These are phyloP conservation scores for Oreochromis spilurus DNA, from an alignment of 2,113 vertebrate species.

Conservation along the genomic window DNA sequence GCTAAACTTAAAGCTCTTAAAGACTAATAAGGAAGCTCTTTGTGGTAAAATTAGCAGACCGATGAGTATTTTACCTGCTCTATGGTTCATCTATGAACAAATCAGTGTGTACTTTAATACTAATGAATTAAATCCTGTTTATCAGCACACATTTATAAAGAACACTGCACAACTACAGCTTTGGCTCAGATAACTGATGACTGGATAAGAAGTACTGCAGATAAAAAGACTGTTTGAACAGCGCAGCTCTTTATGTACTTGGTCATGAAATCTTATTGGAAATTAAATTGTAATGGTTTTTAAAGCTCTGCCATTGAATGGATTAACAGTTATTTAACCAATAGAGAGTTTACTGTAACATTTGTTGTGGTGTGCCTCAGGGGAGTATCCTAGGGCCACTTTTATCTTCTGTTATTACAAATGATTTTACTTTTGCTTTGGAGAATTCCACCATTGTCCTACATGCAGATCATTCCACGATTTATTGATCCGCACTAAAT, in stretches of 20 bases:
- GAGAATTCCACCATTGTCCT: neutral
- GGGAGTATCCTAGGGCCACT: neutral
- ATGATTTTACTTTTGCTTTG: neutral
- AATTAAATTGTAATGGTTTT: neutral
- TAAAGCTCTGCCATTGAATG: neutral
- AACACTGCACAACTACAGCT: neutral
- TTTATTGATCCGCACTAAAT: neutral
- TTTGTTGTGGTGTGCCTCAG: neutral
- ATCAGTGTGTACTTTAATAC: neutral
- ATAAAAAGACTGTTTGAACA: neutral
- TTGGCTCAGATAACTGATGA: neutral
- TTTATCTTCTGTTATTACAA: neutral
- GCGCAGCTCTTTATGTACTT: neutral
- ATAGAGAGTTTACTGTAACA: neutral
- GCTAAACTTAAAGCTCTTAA: neutral
- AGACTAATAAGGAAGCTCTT: neutral
- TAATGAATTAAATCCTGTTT: neutral
- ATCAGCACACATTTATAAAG: neutral
- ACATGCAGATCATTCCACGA: neutral
- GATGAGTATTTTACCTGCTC: neutral
- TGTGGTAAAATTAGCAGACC: neutral
- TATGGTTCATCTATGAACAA: neutral
- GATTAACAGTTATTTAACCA: neutral
- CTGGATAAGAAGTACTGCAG: neutral
- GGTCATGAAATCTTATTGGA: neutral